Percentiles rank a stretch among this genome's conserved stretches.
phyloP scores from a whole-genome alignment of 2,113 vertebrate genomes.

The Phrynosoma platyrhinos region DNA sequence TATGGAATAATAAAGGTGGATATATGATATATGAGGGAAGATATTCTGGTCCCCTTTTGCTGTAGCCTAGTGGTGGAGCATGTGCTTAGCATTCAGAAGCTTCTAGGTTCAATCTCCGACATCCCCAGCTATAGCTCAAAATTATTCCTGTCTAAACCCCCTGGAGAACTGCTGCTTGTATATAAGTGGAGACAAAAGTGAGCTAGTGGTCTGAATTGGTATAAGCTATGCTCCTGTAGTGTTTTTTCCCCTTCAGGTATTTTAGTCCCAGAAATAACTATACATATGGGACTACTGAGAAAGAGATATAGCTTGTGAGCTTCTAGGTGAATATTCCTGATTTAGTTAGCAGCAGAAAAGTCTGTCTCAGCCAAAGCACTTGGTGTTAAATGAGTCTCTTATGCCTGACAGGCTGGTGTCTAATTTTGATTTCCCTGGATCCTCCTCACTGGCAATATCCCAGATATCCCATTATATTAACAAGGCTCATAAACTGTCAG shows the following conservation, averaged over 20 bases:
- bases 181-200: neutral
- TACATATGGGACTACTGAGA: conserved; percentile 32
- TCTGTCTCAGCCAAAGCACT: conserved; percentile 36
- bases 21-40: neutral
- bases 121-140: neutral
- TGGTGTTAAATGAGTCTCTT: conserved; percentile 61
- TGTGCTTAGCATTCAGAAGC: neutral
- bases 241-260: neutral
- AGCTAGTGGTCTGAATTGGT: neutral
- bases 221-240: neutral
- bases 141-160: neutral
- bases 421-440: conserved; percentile 66
- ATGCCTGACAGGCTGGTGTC: conserved; percentile 58
- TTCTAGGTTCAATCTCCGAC: neutral
- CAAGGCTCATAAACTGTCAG: conserved; percentile 71
- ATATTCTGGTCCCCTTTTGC: neutral
- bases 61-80: neutral
- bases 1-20: neutral
- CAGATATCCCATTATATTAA: conserved; percentile 65
- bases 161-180: neutral
- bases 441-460: conserved; percentile 55
- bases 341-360: conserved; percentile 38
- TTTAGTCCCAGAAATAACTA: conserved; percentile 10
- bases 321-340: conserved; percentile 44
- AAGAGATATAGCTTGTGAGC: conserved; percentile 22